Evolutionary conservation across 1,140 invertebrate genomes (phyloP).

Genomic region (Andricus grossulariae): DNA sequence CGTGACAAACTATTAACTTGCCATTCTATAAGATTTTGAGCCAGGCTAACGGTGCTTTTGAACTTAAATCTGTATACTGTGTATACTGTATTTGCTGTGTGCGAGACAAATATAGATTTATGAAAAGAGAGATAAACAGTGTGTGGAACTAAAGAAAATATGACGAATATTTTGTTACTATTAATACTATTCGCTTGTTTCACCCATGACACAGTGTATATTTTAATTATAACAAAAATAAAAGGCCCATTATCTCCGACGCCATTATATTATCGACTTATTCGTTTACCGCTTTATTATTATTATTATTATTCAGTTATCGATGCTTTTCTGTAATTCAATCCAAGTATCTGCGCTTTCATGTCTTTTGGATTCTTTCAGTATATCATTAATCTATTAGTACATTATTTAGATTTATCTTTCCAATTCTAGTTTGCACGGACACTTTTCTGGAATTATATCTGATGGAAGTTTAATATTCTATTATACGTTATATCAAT

Average conservation of each 20-base stretch:
- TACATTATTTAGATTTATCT: conserved; percentile 20
- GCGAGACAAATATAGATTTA: conserved; percentile 57
- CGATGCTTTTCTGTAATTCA: conserved; percentile 27
- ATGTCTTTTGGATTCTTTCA: conserved; percentile 16
- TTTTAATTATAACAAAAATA: conserved; percentile 76
- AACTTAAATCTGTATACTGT: conserved; percentile 74
- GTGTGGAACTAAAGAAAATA: conserved; percentile 66
- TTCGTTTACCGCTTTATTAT: conserved; percentile 26
- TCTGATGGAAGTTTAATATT: conserved; percentile 23
- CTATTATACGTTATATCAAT: conserved; percentile 9
- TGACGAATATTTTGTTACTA: conserved; percentile 76
- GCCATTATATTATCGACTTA: conserved; percentile 44
- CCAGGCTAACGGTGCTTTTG: conserved; percentile 68
- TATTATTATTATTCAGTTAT: conserved; percentile 20
- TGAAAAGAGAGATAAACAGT: conserved; percentile 60
- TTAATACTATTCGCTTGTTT: conserved; percentile 76
- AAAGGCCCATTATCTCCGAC: conserved; percentile 67
- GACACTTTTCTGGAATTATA: conserved; percentile 21
- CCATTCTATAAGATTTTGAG: conserved; percentile 58
- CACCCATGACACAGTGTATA: conserved; percentile 76
- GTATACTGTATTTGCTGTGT: conserved; percentile 73
- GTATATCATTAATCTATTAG: conserved; percentile 8
- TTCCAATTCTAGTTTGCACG: neutral
- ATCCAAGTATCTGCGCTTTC: conserved; percentile 3
- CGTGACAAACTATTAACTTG: neutral